Percentiles rank a stretch among this genome's conserved stretches.
Evolutionary conservation across 2,797 vertebrate genomes (phyloP).

Genomic region (Enteromius argenteus): DNA sequence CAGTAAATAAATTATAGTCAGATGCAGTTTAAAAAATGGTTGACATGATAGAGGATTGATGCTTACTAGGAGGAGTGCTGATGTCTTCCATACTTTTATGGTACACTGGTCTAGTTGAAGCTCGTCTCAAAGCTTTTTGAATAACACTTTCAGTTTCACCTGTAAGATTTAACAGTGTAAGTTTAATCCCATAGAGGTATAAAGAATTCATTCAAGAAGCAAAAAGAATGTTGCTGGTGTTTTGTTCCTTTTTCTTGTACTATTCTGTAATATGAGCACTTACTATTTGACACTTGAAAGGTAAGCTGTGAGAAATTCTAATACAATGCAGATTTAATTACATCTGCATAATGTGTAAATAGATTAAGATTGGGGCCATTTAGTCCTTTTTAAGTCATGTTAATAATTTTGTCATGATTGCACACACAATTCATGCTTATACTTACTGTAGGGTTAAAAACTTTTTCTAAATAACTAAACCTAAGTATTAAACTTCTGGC

Average conservation of each 20-base stretch:
- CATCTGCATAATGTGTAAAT: not conserved
- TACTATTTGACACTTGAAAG: conserved; percentile 20
- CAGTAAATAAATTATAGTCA: not conserved
- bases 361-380: not conserved
- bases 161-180: conserved; percentile 63
- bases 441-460: not conserved
- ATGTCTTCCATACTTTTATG: conserved; percentile 94
- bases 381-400: not conserved
- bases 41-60: conserved; percentile 57
- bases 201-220: not conserved
- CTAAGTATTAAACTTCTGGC: not conserved
- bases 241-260: not conserved
- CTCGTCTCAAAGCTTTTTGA: conserved; percentile 86
- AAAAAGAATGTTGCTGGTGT: conserved; percentile 13
- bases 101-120: conserved; percentile 82
- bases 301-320: conserved; percentile 10
- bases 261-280: conserved; percentile 26
- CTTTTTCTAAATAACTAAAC: not conserved
- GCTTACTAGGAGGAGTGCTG: conserved; percentile 88
- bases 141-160: conserved; percentile 85
- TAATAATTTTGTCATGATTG: not conserved
- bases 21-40: conserved; percentile 3
- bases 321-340: not conserved
- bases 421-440: not conserved
- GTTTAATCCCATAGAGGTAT: not conserved